These are phyloP conservation scores for Spodoptera exigua DNA, from an alignment of 2,888 invertebrate species.

Conservation along the genomic window DNA sequence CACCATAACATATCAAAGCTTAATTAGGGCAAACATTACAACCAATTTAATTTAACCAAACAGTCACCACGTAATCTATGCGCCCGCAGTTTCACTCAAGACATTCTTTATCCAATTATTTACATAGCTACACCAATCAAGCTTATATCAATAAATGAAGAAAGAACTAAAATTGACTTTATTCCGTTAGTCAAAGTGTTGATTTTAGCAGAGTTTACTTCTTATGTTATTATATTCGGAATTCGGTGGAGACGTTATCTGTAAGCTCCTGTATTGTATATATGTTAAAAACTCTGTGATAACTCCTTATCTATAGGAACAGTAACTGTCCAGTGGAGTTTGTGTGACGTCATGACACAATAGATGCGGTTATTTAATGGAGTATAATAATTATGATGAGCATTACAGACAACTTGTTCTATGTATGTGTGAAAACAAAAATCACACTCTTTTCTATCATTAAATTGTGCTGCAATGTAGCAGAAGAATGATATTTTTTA, in stretches of 20 bases:
- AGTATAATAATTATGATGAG: no score
- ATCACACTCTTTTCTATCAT: no score
- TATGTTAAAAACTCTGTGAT: conserved; percentile 26
- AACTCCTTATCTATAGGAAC: conserved; percentile 41
- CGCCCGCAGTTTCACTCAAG: no score
- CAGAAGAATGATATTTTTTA: background rate
- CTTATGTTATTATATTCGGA: background rate
- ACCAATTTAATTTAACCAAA: background rate
- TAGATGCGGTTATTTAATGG: background rate
- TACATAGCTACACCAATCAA: no score
- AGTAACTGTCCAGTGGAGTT: conserved; percentile 7
- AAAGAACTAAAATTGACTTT: no score
- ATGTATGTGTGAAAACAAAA: no score
- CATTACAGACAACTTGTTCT: no score
- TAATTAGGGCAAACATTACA: conserved; percentile 3
- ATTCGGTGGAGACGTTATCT: conserved; percentile 14
- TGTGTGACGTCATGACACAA: background rate
- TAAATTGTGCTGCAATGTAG: no score
- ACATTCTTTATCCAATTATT: no score
- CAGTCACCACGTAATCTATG: no score
- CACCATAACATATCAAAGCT: no score
- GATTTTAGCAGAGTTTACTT: background rate
- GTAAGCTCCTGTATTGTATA: conserved; percentile 18
- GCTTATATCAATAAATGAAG: no score
- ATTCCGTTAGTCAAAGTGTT: background rate